phyloP scores from a whole-genome alignment of 2,797 vertebrate species.

The Ciconia nigra region DNA sequence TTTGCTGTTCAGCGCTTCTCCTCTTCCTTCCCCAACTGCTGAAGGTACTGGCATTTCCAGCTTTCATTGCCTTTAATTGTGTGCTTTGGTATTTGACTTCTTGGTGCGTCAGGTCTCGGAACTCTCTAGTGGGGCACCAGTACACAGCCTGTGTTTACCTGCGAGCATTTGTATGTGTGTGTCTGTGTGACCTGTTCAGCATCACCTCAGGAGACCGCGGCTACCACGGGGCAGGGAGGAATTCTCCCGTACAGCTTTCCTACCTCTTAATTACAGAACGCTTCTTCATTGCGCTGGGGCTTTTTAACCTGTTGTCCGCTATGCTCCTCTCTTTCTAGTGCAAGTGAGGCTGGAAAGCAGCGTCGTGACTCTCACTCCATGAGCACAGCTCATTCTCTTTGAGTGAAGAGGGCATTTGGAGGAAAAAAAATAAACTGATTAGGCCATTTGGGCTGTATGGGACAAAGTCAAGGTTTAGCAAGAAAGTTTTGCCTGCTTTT shows the following conservation, averaged over 20 bases:
- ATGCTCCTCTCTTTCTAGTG: background rate
- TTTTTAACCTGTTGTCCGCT: background rate
- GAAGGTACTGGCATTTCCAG: background rate
- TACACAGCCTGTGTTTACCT: background rate
- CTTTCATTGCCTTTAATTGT: background rate
- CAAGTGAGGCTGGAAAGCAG: background rate
- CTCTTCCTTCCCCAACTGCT: background rate
- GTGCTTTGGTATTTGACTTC: background rate
- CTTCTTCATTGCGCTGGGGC: background rate
- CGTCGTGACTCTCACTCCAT: rapidly evolving
- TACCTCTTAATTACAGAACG: background rate
- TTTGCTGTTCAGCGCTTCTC: background rate
- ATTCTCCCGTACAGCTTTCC: background rate
- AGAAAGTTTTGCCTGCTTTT: background rate
- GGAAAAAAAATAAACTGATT: too few species aligned
- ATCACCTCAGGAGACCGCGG: background rate
- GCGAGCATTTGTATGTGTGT: background rate
- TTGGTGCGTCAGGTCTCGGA: background rate
- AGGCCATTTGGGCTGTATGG: background rate
- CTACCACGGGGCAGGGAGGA: background rate
- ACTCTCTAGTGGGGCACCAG: background rate
- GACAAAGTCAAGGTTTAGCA: background rate
- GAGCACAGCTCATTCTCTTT: background rate
- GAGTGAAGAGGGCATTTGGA: background rate
- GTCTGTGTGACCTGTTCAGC: background rate